A percentile compares a stretch with the other conserved stretches of the same genome.
phyloP scores from a whole-genome alignment of 2,113 vertebrate species.

The Tursiops truncatus region DNA sequence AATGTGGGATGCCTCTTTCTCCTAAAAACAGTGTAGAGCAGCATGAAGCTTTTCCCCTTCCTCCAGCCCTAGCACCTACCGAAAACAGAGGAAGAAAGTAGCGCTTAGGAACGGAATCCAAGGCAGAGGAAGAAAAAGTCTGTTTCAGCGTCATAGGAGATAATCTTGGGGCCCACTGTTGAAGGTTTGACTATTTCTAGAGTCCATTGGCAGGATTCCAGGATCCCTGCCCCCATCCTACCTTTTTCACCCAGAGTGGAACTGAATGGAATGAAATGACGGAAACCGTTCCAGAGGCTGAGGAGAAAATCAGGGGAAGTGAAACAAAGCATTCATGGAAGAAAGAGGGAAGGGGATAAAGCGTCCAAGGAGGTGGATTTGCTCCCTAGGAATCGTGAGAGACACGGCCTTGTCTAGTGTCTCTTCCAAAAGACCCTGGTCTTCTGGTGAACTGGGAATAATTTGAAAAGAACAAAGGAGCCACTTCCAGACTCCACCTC shows the following conservation, averaged over 20 bases:
- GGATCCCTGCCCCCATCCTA: fast-evolving
- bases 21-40: background rate
- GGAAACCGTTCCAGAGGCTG: background rate
- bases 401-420: background rate
- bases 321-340: background rate
- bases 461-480: background rate
- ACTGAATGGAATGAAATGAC: background rate
- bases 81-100: background rate
- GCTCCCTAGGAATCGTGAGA: background rate
- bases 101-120: background rate
- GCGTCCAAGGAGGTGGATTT: background rate
- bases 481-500: background rate
- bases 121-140: background rate
- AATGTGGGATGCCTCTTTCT: background rate
- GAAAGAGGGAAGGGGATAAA: background rate
- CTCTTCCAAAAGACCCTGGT: background rate
- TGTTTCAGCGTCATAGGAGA: background rate
- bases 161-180: background rate
- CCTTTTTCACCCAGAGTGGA: background rate
- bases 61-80: background rate
- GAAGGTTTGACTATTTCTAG: background rate
- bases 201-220: background rate
- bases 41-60: background rate
- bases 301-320: background rate
- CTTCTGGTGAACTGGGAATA: background rate